These are phyloP conservation scores for Cosmia pyralina DNA, from an alignment of 2,888 invertebrate genomes.

Conservation along the genomic window DNA sequence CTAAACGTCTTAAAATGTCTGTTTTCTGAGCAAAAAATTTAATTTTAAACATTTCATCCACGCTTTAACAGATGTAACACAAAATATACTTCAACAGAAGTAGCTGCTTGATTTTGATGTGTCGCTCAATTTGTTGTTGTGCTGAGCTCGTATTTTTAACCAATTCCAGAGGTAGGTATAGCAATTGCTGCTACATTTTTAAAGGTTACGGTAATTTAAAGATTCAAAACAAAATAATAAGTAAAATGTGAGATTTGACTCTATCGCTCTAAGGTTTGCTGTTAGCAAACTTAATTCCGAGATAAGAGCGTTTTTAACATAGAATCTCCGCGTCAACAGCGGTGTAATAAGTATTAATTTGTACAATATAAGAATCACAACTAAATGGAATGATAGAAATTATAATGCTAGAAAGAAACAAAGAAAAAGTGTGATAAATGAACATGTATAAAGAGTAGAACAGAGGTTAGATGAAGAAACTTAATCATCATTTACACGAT, in stretches of 20 bases:
- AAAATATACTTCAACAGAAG: conserved; percentile 74
- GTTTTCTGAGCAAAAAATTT: conserved; percentile 16
- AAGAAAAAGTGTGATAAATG: conserved; percentile 3
- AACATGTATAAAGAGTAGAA: conserved; percentile 20
- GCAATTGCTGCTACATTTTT: neutral
- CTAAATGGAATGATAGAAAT: conserved; percentile 6
- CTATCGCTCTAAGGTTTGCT: neutral
- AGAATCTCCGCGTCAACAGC: neutral
- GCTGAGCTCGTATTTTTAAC: conserved; percentile 11
- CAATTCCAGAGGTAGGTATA: neutral
- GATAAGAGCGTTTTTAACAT: conserved; percentile 1
- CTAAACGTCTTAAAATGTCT: conserved; percentile 36
- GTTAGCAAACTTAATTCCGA: neutral
- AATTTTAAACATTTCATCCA: conserved; percentile 59
- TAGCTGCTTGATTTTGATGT: conserved; percentile 22
- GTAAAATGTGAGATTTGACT: neutral
- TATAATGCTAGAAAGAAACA: neutral
- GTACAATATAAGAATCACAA: neutral
- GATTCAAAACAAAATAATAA: neutral
- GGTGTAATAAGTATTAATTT: neutral
- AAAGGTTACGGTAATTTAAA: neutral
- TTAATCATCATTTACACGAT: conserved; percentile 4
- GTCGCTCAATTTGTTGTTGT: conserved; percentile 12
- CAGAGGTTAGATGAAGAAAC: neutral
- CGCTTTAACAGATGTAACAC: conserved; percentile 69